Evolutionary conservation across 2,113 vertebrate genomes (phyloP), one percentile per base, ranked within the genome.

Genomic region (Brachyhypopomus gauderio): DNA sequence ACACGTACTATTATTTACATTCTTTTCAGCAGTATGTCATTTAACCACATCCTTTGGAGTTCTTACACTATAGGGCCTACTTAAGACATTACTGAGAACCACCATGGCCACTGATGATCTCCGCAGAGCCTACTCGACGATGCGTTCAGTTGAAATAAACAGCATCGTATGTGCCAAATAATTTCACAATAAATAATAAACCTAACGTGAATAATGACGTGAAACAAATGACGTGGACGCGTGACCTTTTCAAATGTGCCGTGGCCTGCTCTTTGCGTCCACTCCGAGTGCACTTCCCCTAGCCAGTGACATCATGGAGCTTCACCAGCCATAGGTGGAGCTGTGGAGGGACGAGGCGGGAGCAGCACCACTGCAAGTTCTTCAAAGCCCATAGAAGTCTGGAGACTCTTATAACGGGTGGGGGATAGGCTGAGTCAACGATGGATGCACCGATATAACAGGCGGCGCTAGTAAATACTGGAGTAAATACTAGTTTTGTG

Each of bases 311-410:
- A 93, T 94, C 92, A 93, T 62, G 3, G 56, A 38, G 70, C 48
- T 55, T 48, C 63, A 84, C 83, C 80, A 88, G 89, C 90, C 90
- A 90, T 88, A 92, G 92, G 92, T 89, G 93, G 93, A 89, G 91
- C 92, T 87, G 88, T 89, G 78, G 91, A 92, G 81, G 88, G 89
- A 22, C 81, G 62, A 69, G 14, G 86, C 52, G 76, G 72, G 36
- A 80, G 74, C 71, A 60, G 72, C 86, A 75, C 84, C 77, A 76
- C 83, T 71, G 62, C 72, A 83, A 88, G 77, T 62, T 85, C 63
- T 77, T 66, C 79, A 59, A 83, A 75, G 71, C 80, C 72, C 5
- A 76, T 74, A 78, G 27, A 75, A 77, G 66, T 77, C 71, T 70
- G 82, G 79, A 89, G 88, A 89, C 79, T 77, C 79, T 83, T 82